Evolutionary conservation across 2,888 invertebrate genomes (phyloP), one percentile per base, ranked within the genome.

Genomic region (Tenthredo notha): DNA sequence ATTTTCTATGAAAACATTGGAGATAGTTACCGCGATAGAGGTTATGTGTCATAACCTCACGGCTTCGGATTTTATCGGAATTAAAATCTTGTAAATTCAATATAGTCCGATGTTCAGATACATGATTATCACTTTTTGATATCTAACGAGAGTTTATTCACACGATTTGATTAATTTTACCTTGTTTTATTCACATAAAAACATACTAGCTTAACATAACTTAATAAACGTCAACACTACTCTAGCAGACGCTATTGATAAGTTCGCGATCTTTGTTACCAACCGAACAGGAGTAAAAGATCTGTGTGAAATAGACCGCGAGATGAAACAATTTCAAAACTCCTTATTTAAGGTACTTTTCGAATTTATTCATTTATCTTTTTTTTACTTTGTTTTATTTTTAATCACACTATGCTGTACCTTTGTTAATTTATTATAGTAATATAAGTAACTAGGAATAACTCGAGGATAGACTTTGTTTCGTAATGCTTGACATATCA

Each of bases 21-120:
- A 6, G n/a, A n/a, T 37, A 37, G 21, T 5, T 74, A 2, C n/a
- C 9, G 18, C 7, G 18, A 18, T 18, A 33, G n/a, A 77, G 77
- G 77, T 77, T 77, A 77, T 54, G 77, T 54, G 1, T n/a, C n/a
- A 77, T 77, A 77, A 54, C 77, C 54, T 77, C n/a, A 54, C 21
- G 7, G n/a, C 9, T n/a, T 29, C 15, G 6, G 33, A 50, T 77
- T 33, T 10, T 54, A 33, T 1, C 47, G 50, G 10, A 9, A 25
- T 37, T 72, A 21, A 12, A 43, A 72, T 72, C 12, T 72, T 67
- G 21, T 43, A 21, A 72, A 72, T 74, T 43, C 10, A 43, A 43
- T 74, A 43, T 43, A 3, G 40, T 21, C 9, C 21, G 6, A 40
- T 10, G 9, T 74, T 21, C 43, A 43, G n/a, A 21, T n/a, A 21